These are phyloP conservation scores for Lepidurus packardi DNA, from an alignment of 1,140 invertebrate species.

Conservation along the genomic window DNA sequence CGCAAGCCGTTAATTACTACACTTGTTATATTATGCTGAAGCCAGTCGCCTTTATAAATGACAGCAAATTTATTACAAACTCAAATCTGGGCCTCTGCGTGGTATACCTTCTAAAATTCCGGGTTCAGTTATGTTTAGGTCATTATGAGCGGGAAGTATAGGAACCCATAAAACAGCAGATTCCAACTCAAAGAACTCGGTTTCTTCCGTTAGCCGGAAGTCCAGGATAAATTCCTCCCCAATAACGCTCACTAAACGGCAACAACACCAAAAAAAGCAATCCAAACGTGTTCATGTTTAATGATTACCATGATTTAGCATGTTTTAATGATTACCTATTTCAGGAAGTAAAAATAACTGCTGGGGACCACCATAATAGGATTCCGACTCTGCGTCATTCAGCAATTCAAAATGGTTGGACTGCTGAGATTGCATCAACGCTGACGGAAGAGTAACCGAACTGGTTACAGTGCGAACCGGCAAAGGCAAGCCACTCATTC, in stretches of 20 bases:
- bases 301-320: too few species aligned
- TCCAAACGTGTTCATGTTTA: background rate
- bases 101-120: background rate
- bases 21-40: background rate
- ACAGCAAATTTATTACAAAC: background rate
- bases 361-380: constrained; percentile 7
- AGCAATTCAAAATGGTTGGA: background rate
- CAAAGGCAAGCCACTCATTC: constrained; percentile 63
- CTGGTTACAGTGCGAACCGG: constrained; percentile 47
- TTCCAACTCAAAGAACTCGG: constrained; percentile 6
- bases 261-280: background rate
- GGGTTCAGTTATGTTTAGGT: background rate
- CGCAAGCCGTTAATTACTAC: background rate
- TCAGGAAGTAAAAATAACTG: constrained; percentile 11
- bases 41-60: background rate
- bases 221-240: constrained; percentile 13
- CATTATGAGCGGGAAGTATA: background rate
- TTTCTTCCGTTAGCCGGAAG: constrained; percentile 31
- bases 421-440: background rate
- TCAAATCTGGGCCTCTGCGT: background rate
- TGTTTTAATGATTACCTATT: background rate
- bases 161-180: constrained; percentile 30
- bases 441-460: constrained; percentile 50
- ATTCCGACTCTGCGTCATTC: background rate
- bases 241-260: background rate